A percentile compares a stretch with the other conserved stretches of the same genome.
These are phyloP conservation scores for Etheostoma cragini DNA, from an alignment of 2,113 vertebrate species.

Conservation along the genomic window DNA sequence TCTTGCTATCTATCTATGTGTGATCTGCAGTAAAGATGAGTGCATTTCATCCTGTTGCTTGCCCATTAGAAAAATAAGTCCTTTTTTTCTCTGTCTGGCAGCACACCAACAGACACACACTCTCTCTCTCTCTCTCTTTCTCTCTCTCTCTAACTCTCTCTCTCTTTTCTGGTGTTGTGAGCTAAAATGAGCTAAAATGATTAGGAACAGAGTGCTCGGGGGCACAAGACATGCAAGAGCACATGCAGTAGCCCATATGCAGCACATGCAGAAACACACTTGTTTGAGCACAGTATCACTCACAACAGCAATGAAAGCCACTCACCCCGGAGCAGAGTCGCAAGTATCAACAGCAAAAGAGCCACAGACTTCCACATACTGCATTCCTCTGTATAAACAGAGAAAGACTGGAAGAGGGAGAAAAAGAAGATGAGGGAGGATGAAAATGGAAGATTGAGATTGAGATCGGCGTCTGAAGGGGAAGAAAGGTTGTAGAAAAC, in stretches of 20 bases:
- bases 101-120: constrained; percentile 3
- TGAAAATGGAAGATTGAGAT: constrained; percentile 27
- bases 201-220: neutral
- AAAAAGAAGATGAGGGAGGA: constrained; percentile 40
- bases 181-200: constrained; percentile 22
- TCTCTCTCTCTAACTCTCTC: no score
- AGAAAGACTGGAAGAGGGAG: constrained; percentile 35
- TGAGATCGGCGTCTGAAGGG: constrained; percentile 12
- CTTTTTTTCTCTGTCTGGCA: constrained; percentile 11
- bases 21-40: constrained; percentile 35
- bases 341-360: constrained; percentile 71
- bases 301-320: constrained; percentile 55
- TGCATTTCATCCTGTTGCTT: constrained; percentile 27
- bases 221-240: constrained; percentile 5
- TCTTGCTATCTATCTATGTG: constrained; percentile 11
- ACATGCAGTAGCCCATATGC: neutral
- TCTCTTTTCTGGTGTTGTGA: neutral
- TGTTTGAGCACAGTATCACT: constrained; percentile 33
- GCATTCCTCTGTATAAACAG: constrained; percentile 65
- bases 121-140: no score
- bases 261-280: constrained; percentile 45
- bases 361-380: constrained; percentile 73
- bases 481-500: constrained; percentile 40
- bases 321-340: constrained; percentile 79
- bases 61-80: constrained; percentile 35